Evolutionary conservation across 2,888 invertebrate species (phyloP), one percentile per base, ranked within the genome.

Genomic region (Dryobota labecula): DNA sequence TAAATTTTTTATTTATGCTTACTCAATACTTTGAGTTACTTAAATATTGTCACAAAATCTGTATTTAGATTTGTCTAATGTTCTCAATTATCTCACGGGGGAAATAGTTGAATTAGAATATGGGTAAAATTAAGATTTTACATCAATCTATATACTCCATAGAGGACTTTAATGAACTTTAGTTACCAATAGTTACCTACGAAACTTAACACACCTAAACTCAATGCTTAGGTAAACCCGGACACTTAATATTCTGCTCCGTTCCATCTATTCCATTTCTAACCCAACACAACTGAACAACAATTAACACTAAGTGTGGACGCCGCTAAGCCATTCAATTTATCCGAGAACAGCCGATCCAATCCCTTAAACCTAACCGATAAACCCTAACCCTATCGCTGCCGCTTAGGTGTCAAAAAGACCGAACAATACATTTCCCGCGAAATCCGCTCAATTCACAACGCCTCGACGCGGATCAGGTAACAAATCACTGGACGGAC

Each of bases 401-500:
- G 60, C 54, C 74, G 84, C 81, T 84, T 84, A 82, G 82, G 86
- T 86, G 85, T 85, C 87, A 88, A 83, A 88, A 82, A 85, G 82
- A 85, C 85, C 87, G 80, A 82, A 80, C 78, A 77, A 88, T 84
- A 84, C 83, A 84, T 86, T 81, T 82, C 64, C 78, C 68, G 64
- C 77, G 78, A 81, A 82, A 87, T 86, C 81, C 82, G 73, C 80
- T 83, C 86, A 85, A 89, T 87, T 88, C 87, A 87, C 87, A 85
- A 84, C 84, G 82, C 81, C 80, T 83, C 84, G 74, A 71, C 73
- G 81, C 75, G 83, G 83, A 82, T 84, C 78, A 84, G 85, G 87
- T 84, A 87, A 87, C 88, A 88, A 88, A 88, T 89, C 86, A 87
- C 82, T 84, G 82, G 86, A 83, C 76, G 73, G 68, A 61, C 70